Percentiles rank a stretch among this genome's conserved stretches.
phyloP scores from a whole-genome alignment of 2,888 invertebrate genomes.

The Myopa tessellatipennis region DNA sequence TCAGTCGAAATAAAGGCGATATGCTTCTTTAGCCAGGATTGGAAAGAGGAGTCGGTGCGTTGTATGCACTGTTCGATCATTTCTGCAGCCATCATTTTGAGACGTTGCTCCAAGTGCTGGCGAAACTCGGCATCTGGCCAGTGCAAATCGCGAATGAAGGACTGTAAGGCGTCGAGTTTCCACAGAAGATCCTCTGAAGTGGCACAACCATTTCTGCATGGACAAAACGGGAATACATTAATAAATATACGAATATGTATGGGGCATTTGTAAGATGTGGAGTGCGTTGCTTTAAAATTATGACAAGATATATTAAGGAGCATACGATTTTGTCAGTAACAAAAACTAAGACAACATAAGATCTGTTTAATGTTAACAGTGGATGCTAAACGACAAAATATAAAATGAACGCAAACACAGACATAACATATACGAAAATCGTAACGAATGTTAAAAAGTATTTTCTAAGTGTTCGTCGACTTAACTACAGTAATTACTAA shows the following conservation, averaged over 20 bases:
- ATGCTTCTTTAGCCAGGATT: conserved; percentile 92
- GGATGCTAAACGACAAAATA: conserved; percentile 11
- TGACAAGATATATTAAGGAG: not conserved
- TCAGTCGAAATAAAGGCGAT: conserved; percentile 95
- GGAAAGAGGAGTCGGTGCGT: conserved; percentile 88
- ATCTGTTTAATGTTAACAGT: not conserved
- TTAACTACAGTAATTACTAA: not conserved
- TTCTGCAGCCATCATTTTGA: conserved; percentile 98
- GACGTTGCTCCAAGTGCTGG: conserved; percentile 93
- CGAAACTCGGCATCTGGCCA: conserved; percentile 99
- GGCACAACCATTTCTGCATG: conserved; percentile 88
- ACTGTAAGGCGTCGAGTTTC: conserved; percentile 98
- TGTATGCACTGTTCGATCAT: conserved; percentile 99
- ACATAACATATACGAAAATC: not conserved
- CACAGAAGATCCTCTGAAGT: conserved; percentile 99
- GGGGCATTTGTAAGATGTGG: not conserved
- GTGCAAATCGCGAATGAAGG: conserved; percentile 96
- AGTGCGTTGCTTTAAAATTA: not conserved
- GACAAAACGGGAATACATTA: not conserved
- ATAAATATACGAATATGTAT: not conserved
- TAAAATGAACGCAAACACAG: not conserved
- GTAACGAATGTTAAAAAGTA: not conserved
- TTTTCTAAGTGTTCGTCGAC: not conserved
- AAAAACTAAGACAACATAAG: not conserved
- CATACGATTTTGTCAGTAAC: not conserved